Base-by-base conservation (phyloP, 2,888 invertebrate species). In the Linhomoeus sp. region DNA sequence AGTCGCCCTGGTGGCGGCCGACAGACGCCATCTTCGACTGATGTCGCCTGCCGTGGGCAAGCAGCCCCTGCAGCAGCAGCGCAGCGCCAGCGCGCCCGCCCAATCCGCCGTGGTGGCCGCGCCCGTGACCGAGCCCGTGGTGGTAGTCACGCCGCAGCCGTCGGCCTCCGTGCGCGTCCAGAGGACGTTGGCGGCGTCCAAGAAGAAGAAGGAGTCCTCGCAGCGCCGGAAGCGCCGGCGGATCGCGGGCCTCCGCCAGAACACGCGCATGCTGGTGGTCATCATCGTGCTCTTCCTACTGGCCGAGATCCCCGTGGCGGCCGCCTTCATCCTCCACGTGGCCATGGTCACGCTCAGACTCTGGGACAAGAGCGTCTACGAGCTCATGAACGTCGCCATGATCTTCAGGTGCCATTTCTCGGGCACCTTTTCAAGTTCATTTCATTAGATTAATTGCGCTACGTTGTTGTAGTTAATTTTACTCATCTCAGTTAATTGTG, bases 361-460 rank as follows among this genome's bases (percentile, higher is more conserved):
- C 57, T 77, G 80, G 53, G 65, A 82, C 25, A 57, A 5, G 3
- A 3, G 5, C 15, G n/a, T 52, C 41, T 77, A 83, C 66, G 82
- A 82, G 58, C 72, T 77, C 53, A 75, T 79, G 45, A 80, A 81
- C 17, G 81, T 81, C 62, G 74, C 78, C 24, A 72, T 81, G 51
- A 78, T 83, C 49, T 66, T 82, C 49, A 38, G 38, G 38, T 38
- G 7, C 17, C 12, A 35, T 17, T 35, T 35, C 35, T 17, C 17
- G 35, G 12, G 12, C n/a, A n/a, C n/a, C n/a, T n/a, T 17, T 12
- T 12, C 35, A 12, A 14, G 12, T 35, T 17, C 12, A 35, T 35
- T 17, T 35, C n/a, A n/a, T n/a, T n/a, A n/a, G n/a, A n/a, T n/a
- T n/a, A n/a, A n/a, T n/a, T n/a, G n/a, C n/a, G n/a, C n/a, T n/a